These are phyloP conservation scores for Ciconia maguari DNA, from an alignment of 2,113 vertebrate species.

Conservation along the genomic window DNA sequence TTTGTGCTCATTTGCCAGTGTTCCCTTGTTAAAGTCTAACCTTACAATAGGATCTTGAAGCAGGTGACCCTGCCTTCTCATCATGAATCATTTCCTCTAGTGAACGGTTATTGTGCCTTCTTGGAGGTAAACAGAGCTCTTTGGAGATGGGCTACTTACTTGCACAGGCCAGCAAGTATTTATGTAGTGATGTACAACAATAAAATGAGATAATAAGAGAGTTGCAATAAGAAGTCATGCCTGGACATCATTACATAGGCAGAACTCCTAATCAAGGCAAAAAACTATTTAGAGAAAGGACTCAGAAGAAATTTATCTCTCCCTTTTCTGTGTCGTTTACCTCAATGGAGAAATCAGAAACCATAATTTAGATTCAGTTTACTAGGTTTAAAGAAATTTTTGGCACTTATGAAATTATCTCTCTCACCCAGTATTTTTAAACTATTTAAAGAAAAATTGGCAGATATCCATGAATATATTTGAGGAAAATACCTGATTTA, in stretches of 20 bases:
- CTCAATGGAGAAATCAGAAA: neutral
- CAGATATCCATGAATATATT: neutral
- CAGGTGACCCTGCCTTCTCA: neutral
- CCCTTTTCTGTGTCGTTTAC: neutral
- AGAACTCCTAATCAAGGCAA: neutral
- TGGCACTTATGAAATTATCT: neutral
- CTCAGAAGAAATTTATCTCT: neutral
- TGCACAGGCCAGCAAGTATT: neutral
- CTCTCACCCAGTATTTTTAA: neutral
- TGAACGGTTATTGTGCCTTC: neutral
- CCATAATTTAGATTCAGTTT: neutral
- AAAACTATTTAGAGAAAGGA: neutral
- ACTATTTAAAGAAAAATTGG: neutral
- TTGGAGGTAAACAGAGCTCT: neutral
- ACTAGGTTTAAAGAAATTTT: neutral
- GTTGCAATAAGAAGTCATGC: neutral
- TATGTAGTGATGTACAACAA: neutral
- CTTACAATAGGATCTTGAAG: neutral
- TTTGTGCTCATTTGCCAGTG: neutral
- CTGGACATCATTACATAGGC: neutral
- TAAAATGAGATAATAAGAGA: neutral
- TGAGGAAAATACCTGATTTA: neutral
- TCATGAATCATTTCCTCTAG: neutral
- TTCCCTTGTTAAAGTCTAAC: neutral
- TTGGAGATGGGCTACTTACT: neutral